phyloP scores from a whole-genome alignment of 2,797 vertebrate species.

The Gobio occitaniae region DNA sequence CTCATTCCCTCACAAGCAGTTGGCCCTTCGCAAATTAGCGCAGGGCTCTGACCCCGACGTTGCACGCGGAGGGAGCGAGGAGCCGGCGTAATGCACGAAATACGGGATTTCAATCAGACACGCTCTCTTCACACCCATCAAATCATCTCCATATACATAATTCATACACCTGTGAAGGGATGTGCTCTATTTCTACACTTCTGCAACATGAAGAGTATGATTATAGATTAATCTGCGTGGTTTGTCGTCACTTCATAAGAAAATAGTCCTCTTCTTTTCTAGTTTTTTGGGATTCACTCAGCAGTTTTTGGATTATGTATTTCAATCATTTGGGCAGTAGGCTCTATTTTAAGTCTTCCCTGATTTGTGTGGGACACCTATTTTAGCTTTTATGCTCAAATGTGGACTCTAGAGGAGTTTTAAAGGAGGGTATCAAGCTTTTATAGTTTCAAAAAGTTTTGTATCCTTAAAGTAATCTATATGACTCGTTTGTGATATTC shows the following conservation, averaged over 20 bases:
- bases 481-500: not conserved
- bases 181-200: conserved; percentile 77
- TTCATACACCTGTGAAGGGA: conserved; percentile 78
- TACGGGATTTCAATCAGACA: conserved; percentile 77
- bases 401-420: not conserved
- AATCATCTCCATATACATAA: conserved; percentile 83
- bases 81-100: conserved; percentile 66
- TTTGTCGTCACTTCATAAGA: conserved; percentile 71
- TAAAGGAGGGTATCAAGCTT: not conserved
- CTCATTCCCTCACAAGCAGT: conserved; percentile 81
- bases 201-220: conserved; percentile 77
- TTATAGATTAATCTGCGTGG: conserved; percentile 72
- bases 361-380: not conserved
- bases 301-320: conserved; percentile 8
- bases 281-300: conserved; percentile 41
- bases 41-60: conserved; percentile 78
- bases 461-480: no score
- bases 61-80: conserved; percentile 61
- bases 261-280: conserved; percentile 61
- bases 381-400: not conserved
- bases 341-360: not conserved
- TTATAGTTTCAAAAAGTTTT: not conserved
- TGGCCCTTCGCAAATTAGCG: conserved; percentile 82
- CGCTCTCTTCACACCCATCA: conserved; percentile 76
- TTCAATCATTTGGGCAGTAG: conserved; percentile 37